Evolutionary conservation across 1,140 invertebrate species (phyloP).

Genomic region (Subanguina moxae): DNA sequence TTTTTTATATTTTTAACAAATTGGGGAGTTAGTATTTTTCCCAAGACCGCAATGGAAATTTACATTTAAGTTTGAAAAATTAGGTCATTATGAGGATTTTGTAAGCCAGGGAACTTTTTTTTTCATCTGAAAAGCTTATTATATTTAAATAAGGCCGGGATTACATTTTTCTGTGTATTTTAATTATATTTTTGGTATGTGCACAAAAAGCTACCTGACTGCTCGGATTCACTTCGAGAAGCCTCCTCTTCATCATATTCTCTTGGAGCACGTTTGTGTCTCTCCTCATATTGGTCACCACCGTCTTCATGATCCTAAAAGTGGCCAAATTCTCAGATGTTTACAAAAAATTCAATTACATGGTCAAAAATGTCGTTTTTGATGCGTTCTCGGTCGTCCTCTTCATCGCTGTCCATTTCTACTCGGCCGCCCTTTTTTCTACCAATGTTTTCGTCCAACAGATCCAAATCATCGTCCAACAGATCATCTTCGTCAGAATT

Average conservation of each 20-base stretch:
- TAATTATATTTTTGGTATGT: not conserved
- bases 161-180: not conserved
- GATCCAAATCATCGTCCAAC: conserved; percentile 94
- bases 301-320: too few relatives aligned
- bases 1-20: too few relatives aligned
- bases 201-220: conserved; percentile 65
- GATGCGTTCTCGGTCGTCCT: conserved; percentile 71
- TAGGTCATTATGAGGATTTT: too few relatives aligned
- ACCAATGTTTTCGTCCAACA: conserved; percentile 95
- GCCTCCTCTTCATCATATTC: conserved; percentile 59
- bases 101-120: too few relatives aligned
- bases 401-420: conserved; percentile 62
- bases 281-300: too few relatives aligned
- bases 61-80: too few relatives aligned
- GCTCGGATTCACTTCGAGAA: conserved; percentile 32
- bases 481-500: conserved; percentile 69
- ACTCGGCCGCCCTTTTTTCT: conserved; percentile 67
- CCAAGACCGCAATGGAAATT: too few relatives aligned
- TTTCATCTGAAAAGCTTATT: too few relatives aligned
- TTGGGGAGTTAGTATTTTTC: too few relatives aligned
- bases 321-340: not conserved
- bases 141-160: not conserved
- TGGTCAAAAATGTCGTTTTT: conserved; percentile 66
- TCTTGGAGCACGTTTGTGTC: too few relatives aligned
- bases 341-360: not conserved